Base-by-base conservation (phyloP, 2,113 vertebrate species). In the Redunca redunca region DNA sequence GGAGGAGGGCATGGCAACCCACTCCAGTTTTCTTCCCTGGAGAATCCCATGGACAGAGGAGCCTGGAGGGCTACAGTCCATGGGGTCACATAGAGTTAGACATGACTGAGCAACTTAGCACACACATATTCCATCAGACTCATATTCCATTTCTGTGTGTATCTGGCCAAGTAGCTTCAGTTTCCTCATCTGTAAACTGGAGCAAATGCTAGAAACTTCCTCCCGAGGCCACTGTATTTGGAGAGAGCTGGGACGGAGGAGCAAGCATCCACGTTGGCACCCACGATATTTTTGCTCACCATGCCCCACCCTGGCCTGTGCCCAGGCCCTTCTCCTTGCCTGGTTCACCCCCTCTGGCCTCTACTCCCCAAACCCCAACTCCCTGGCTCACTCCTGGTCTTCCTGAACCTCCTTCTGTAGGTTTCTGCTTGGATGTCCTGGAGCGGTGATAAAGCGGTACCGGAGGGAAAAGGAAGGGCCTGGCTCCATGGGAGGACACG, bases 221-320 rank as follows among this genome's bases (percentile, higher is more conserved):
- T 36, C 48, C 2, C 0, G 11, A 25, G 46, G 62, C n/a, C n/a
- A 48, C 71, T 33, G 46, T 2, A 36, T 13, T 3, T 74, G 28
- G 78, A 36, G 11, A 13, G 60, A 71, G 25, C 21, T n/a, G 33
- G 26, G 40, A 36, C 1, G 36, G 28, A 36, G 40, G 78, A 8
- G 23, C 23, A 5, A 6, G 85, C 6, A 0, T 12, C 19, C 50
- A 0, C 17, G 0, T 0, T 1, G 80, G 50, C n/a, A 3, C 21
- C 52, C 9, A 52, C 5, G 14, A 7, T 11, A 0, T 0, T 13
- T 40, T 48, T 4, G 46, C 90, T 33, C 3, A 0, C 48, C 36
- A 3, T 5, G 53, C 46, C 26, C 43, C 12, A 0, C 30, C 33
- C 16, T 2, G 52, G 30, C 7, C 64, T 74, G 36, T 23, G 28